Conservation (phyloP, 2,888 invertebrate species). For the Disparrhopalites patrizii region DNA sequence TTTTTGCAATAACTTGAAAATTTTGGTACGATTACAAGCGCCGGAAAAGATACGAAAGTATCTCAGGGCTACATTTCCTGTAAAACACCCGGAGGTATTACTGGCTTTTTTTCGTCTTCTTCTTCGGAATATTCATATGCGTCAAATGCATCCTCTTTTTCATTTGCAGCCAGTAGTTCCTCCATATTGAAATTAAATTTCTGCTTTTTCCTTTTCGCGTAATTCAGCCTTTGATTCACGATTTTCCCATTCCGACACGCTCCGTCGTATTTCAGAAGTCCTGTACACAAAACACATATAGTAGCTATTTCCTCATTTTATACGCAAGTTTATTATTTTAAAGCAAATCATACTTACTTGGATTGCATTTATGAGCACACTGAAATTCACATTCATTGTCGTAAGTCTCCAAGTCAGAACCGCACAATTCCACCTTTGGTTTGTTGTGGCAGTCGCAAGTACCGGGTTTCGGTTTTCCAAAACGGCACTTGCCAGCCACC, state of each 20-base stretch:
- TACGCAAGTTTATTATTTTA: no score
- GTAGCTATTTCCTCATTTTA: background rate
- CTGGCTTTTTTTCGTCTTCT: no score
- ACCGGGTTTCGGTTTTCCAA: background rate
- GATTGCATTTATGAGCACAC: constrained; percentile 5
- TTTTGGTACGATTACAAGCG: no score
- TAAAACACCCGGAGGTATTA: no score
- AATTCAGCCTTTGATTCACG: background rate
- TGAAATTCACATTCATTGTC: background rate
- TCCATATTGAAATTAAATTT: no score
- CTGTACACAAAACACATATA: background rate
- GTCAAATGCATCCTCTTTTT: no score
- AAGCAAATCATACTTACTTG: background rate
- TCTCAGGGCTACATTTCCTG: no score
- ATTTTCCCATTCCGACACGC: background rate
- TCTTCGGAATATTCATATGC: no score
- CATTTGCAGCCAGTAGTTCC: no score
- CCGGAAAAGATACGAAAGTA: no score
- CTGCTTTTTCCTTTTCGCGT: background rate
- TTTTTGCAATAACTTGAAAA: no score
- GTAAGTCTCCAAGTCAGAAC: constrained; percentile 2
- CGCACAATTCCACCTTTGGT: background rate
- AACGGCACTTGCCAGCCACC: background rate
- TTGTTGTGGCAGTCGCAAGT: background rate
- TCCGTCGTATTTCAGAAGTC: background rate